phyloP scores from a whole-genome alignment of 2,888 invertebrate species.

The Scaptomyza cyrtandrae region DNA sequence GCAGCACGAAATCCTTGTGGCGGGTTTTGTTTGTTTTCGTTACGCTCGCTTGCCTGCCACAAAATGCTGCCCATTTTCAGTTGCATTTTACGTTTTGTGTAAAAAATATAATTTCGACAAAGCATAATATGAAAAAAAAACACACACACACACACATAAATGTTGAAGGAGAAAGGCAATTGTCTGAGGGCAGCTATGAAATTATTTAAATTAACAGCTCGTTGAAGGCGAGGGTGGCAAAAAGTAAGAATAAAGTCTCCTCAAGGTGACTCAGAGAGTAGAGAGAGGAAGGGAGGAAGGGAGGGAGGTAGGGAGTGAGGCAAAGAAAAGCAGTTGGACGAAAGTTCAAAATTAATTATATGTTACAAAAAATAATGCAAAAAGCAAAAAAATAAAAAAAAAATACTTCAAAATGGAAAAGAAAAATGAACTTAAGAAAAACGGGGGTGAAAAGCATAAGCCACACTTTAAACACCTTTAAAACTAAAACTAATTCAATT shows the following conservation, averaged over 20 bases:
- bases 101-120: constrained; percentile 46
- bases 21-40: constrained; percentile 58
- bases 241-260: constrained; percentile 3
- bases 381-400: not conserved
- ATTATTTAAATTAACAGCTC: constrained; percentile 62
- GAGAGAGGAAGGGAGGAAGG: no score
- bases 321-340: not conserved
- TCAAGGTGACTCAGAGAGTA: constrained; percentile 36
- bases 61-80: constrained; percentile 54
- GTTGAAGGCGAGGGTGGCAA: constrained; percentile 18
- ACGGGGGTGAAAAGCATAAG: not conserved
- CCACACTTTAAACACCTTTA: not conserved
- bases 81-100: constrained; percentile 53
- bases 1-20: constrained; percentile 35
- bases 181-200: constrained; percentile 24
- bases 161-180: not conserved
- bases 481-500: not conserved
- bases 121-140: constrained; percentile 22
- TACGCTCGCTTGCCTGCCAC: constrained; percentile 62
- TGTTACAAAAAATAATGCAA: not conserved
- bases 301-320: not conserved
- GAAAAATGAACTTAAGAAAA: not conserved
- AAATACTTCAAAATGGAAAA: not conserved
- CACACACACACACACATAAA: constrained; percentile 10
- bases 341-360: constrained; percentile 12